These are phyloP conservation scores for Microplitis deprimator DNA, from an alignment of 2,888 invertebrate species.

Conservation along the genomic window DNA sequence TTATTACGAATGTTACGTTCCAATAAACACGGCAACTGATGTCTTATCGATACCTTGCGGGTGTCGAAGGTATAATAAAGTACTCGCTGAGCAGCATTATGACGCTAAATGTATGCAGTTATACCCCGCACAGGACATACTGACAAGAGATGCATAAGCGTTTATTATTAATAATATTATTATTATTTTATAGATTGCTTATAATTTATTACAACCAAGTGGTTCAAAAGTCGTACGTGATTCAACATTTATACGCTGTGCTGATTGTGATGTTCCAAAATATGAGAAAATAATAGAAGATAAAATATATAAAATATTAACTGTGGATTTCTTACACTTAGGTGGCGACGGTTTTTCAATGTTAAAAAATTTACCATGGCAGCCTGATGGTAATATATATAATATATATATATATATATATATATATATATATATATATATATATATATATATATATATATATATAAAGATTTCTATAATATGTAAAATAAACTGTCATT, in stretches of 20 bases:
- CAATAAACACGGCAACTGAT: too few relatives aligned
- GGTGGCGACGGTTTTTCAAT: slow-evolving; percentile 84
- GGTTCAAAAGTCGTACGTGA: slow-evolving; percentile 76
- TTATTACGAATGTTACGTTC: too few relatives aligned
- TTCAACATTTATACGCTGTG: slow-evolving; percentile 79
- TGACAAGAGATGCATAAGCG: background rate
- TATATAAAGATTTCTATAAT: background rate
- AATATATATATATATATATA: background rate
- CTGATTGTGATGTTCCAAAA: slow-evolving; percentile 77
- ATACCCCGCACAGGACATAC: too few relatives aligned
- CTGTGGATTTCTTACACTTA: slow-evolving; percentile 77
- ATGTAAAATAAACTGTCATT: background rate
- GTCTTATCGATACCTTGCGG: too few relatives aligned
- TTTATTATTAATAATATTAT: slow-evolving; percentile 1
- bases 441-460: background rate
- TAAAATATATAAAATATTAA: slow-evolving; percentile 77
- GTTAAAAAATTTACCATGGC: slow-evolving; percentile 68
- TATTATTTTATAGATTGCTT: slow-evolving; percentile 74
- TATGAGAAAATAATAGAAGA: slow-evolving; percentile 74
- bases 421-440: background rate
- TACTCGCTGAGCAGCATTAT: too few relatives aligned
- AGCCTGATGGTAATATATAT: slow-evolving; percentile 62
- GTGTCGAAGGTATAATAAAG: too few relatives aligned
- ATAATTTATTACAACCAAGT: slow-evolving; percentile 76
- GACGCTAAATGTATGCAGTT: too few relatives aligned